Base-by-base conservation (phyloP, 1,140 invertebrate genomes). In the Andricus grossulariae region DNA sequence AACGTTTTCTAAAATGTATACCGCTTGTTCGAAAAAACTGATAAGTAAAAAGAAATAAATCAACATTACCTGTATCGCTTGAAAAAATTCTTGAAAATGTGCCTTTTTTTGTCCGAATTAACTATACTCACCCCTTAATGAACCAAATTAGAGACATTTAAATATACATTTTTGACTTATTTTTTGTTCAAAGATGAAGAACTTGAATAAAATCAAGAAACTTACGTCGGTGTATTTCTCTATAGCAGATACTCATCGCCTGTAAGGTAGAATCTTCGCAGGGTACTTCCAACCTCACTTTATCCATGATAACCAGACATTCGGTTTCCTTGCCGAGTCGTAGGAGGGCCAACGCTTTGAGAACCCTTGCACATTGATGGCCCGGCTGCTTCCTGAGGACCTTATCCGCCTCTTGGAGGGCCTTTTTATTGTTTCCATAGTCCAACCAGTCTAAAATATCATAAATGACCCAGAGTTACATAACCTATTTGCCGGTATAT, bases 381-480 rank as follows among this genome's bases (percentile, higher is more conserved):
- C 94, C 93, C 77, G 97, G 96, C 85, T 97, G 96, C 90, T 99
- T 99, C 87, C 97, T 98, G 49, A 99, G 92, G 15, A 99, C 95
- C 92, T 98, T 99, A 77, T 99, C 98, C 8, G 97, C 97, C 92
- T 99, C 98, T 90, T 99, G 97, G n/a, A 99, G 92, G 0, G 98
- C 98, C 89, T 99, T 98, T 87, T 99, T 99, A 92, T 99, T 98
- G 88, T 98, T 98, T 19, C 97, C 97, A 93, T 95, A 95, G 89
- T 99, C 98, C 78, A 99, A 92, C 92, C 96, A 97, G 91, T 99
- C 98, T 99, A 89, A 79, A 94, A 94, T 72, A 75, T 77, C 74
- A 32, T 77, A 76, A 79, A 84, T 55, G 71, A 76, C 39, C 74
- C 39, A 54, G 51, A 77, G 77, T 90, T 91, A 91, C 90, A 92